Conservation (phyloP, 2,888 invertebrate genomes). For the Piscicola geometra region DNA sequence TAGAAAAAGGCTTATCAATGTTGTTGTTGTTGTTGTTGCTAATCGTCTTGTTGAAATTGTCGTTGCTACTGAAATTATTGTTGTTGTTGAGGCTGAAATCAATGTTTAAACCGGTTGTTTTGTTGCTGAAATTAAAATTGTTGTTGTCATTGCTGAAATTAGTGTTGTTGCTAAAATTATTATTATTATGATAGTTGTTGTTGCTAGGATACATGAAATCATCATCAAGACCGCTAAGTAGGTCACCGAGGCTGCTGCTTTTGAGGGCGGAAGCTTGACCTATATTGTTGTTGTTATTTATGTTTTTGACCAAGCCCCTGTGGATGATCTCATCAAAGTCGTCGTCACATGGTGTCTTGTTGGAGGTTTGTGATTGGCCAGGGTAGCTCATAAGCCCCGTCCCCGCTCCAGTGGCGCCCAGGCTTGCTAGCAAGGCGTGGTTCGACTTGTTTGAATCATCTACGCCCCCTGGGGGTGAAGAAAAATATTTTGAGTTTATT, state of each 20-base stretch:
- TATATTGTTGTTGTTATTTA: background rate
- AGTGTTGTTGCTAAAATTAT: background rate
- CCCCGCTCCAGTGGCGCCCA: background rate
- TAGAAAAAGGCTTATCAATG: background rate
- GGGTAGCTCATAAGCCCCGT: background rate
- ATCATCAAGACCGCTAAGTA: background rate
- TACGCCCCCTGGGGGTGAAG: no score
- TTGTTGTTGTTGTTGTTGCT: conserved; percentile 5
- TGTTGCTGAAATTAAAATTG: background rate
- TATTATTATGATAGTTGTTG: conserved; percentile 12
- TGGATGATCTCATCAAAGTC: background rate
- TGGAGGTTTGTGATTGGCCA: background rate
- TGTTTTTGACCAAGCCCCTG: background rate
- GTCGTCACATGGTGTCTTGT: background rate
- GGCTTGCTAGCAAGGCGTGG: background rate
- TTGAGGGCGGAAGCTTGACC: background rate
- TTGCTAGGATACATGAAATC: background rate
- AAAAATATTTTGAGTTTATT: no score
- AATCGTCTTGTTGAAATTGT: no score
- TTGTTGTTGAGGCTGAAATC: conserved; percentile 1
- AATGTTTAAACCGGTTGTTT: no score
- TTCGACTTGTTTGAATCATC: no score
- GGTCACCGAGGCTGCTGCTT: background rate
- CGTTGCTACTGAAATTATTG: background rate
- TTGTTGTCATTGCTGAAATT: background rate